Conservation (phyloP, 2,888 invertebrate species). For the Heteropelma amictum region DNA sequence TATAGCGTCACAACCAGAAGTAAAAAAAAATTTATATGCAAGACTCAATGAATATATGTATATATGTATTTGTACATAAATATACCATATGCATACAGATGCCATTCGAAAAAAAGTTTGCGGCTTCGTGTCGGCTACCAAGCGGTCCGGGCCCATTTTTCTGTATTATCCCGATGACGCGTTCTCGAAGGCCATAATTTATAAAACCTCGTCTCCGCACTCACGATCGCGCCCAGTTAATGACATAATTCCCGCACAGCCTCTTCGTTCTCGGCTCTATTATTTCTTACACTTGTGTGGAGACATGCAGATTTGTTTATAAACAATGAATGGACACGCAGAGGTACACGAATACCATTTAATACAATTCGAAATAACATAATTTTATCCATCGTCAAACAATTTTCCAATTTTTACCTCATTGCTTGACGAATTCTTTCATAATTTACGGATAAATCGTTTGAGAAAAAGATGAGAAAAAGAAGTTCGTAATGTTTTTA, state of each 20-base stretch:
- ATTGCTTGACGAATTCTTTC: no score
- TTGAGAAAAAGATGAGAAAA: no score
- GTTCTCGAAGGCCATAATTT: constrained; percentile 67
- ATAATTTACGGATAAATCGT: no score
- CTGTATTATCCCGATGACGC: constrained; percentile 72
- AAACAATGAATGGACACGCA: no score
- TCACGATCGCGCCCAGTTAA: constrained; percentile 61
- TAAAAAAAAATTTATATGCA: not conserved
- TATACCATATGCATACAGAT: not conserved
- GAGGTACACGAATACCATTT: no score
- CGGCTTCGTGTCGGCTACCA: constrained; percentile 60
- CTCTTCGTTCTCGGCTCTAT: constrained; percentile 7
- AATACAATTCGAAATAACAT: no score
- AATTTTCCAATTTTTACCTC: no score
- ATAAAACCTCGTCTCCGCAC: constrained; percentile 61
- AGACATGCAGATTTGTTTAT: not conserved
- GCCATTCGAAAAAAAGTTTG: constrained; percentile 29
- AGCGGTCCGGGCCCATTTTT: constrained; percentile 69
- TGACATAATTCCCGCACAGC: constrained; percentile 67
- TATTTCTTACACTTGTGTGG: not conserved
- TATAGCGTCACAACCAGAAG: not conserved
- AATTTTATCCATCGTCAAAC: no score
- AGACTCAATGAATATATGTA: not conserved
- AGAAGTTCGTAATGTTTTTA: no score
- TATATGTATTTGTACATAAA: constrained; percentile 2